Percentiles rank a stretch among this genome's conserved stretches.
Evolutionary conservation across 2,888 invertebrate genomes (phyloP).

Genomic region (Drosophila leonis): DNA sequence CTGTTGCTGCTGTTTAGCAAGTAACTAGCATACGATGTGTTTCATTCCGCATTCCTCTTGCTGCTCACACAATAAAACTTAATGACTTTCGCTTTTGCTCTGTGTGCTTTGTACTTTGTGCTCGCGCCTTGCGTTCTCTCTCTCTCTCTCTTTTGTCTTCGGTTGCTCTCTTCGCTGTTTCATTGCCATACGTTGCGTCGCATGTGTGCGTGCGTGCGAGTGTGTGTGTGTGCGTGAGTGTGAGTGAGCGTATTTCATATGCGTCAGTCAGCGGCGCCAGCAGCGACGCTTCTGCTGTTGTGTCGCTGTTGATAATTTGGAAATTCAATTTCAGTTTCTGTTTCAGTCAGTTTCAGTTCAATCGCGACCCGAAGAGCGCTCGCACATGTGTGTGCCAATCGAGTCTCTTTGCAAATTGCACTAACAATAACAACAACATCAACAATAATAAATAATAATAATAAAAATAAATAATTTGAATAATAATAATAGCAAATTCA

Average conservation of each 20-base stretch:
- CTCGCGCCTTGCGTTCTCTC: conserved; percentile 1
- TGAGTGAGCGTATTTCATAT: conserved; percentile 20
- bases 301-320: conserved; percentile 67
- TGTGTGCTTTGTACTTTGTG: conserved; percentile 28
- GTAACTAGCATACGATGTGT: conserved; percentile 15
- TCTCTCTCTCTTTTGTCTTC: not conserved
- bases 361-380: conserved; percentile 76
- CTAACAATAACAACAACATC: conserved; percentile 12
- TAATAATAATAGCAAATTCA: conserved; percentile 12
- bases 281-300: conserved; percentile 12
- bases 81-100: conserved; percentile 62
- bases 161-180: conserved; percentile 19
- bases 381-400: conserved; percentile 71
- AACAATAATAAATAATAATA: conserved; percentile 1
- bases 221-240: not conserved
- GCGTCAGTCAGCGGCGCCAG: conserved; percentile 30
- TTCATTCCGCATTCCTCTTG: conserved; percentile 29
- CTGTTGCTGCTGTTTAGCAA: not conserved
- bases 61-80: conserved; percentile 12
- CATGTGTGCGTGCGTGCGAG: conserved; percentile 3
- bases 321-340: conserved; percentile 64
- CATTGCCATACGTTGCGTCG: conserved; percentile 28
- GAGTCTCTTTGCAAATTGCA: conserved; percentile 25
- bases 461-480: conserved; percentile 2
- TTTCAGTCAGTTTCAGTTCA: conserved; percentile 77